Evolutionary conservation across 2,888 invertebrate species (phyloP).

Genomic region (Embidobia sp.): DNA sequence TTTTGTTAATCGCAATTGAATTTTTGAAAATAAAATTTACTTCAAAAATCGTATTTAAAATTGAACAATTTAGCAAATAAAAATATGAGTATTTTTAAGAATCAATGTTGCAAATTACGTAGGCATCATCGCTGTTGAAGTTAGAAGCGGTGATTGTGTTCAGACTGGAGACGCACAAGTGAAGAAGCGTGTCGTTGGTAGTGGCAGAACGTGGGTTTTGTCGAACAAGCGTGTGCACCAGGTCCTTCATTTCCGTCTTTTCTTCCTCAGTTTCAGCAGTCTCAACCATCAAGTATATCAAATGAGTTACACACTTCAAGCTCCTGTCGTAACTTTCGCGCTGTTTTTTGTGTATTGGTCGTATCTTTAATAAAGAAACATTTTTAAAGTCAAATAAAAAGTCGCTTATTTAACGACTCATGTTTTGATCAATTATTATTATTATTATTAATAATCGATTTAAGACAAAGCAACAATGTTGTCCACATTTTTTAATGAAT

Average conservation of each 20-base stretch:
- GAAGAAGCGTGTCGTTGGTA: slow-evolving; percentile 91
- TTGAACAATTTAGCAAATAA: too few species aligned
- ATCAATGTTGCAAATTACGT: slow-evolving; percentile 81
- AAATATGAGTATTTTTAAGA: too few species aligned
- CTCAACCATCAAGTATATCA: slow-evolving; percentile 87
- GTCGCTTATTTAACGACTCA: too few species aligned
- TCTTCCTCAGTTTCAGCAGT: slow-evolving; percentile 84
- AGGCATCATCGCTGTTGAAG: slow-evolving; percentile 86
- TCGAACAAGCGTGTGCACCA: slow-evolving; percentile 84
- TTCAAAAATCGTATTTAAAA: too few species aligned
- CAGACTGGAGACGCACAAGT: slow-evolving; percentile 90
- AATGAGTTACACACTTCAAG: slow-evolving; percentile 90
- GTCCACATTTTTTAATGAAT: too few species aligned
- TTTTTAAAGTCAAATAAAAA: too few species aligned
- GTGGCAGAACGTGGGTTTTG: slow-evolving; percentile 87
- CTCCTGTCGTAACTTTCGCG: slow-evolving; percentile 91
- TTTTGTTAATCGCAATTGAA: too few species aligned
- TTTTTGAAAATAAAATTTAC: too few species aligned
- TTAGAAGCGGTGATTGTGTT: slow-evolving; percentile 91
- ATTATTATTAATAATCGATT: too few species aligned
- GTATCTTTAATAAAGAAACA: slow-evolving; percentile 81
- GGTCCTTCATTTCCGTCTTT: slow-evolving; percentile 76
- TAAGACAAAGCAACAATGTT: too few species aligned
- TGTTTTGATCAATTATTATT: too few species aligned
- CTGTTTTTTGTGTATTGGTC: slow-evolving; percentile 89